These are phyloP conservation scores for Nothobranchius furzeri DNA, from an alignment of 2,113 vertebrate genomes.

Conservation along the genomic window DNA sequence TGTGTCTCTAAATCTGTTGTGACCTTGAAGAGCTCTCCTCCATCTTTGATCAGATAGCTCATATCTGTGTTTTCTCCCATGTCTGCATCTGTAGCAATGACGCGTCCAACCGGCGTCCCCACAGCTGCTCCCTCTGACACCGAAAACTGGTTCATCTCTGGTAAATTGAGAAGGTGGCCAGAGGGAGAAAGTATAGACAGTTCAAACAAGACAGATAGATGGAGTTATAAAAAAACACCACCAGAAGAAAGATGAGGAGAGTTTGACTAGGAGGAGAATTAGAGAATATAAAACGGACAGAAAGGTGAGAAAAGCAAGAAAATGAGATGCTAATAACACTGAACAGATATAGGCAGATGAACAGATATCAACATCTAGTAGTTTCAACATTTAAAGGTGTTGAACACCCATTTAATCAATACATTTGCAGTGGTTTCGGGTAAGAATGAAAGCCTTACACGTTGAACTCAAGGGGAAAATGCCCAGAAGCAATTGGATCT, in stretches of 20 bases:
- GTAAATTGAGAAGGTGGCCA: background rate
- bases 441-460: too few relatives aligned
- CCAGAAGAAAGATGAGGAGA: constrained; percentile 1
- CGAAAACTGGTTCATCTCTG: constrained; percentile 98
- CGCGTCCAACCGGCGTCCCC: constrained; percentile 87
- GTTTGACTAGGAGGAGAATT: background rate
- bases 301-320: constrained; percentile 11
- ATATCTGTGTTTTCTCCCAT: constrained; percentile 98
- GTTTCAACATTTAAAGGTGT: too few relatives aligned
- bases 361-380: too few relatives aligned
- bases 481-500: too few relatives aligned
- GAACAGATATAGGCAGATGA: too few relatives aligned
- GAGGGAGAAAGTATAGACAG: background rate
- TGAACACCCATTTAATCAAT: too few relatives aligned
- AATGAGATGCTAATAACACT: too few relatives aligned
- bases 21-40: constrained; percentile 88
- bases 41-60: constrained; percentile 92
- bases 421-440: too few relatives aligned
- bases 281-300: constrained; percentile 6
- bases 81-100: constrained; percentile 93
- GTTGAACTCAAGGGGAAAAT: too few relatives aligned
- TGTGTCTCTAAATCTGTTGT: constrained; percentile 90
- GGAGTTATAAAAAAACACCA: background rate
- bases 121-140: constrained; percentile 86
- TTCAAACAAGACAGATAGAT: constrained; percentile 19